Base-by-base conservation (phyloP, 2,113 vertebrate species). In the Gambusia affinis region DNA sequence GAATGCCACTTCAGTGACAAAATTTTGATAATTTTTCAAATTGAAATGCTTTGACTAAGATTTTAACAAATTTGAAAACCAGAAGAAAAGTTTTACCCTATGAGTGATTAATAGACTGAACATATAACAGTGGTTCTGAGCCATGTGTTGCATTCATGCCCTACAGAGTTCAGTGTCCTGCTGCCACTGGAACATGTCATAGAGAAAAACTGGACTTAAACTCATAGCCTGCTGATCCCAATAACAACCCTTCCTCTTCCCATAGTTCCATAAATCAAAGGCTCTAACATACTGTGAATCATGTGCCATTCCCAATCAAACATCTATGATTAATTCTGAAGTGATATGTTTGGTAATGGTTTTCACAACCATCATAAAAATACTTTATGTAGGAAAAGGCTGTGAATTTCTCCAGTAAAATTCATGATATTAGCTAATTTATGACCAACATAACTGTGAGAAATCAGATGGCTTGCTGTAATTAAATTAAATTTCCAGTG, bases 401-500 rank as follows among this genome's bases (percentile, higher is more conserved):
- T 57, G 51, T 57, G 51, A 57, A 57, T 57, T 57, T n/a, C 51
- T 57, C 51, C 51, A 57, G 22, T 57, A 57, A 57, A 57, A 24
- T 57, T 57, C 51, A 57, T 54, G 51, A 54, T 57, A n/a, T 57
- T 57, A 57, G 51, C 51, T 57, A 24, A 57, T 57, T 47, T 57
- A 57, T 57, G 5, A n/a, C 22, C 24, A n/a, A n/a, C 51, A n/a
- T 57, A 22, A 57, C 22, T 57, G 51, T 57, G 51, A 57, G 24
- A 57, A n/a, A 22, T n/a, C 51, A 3, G 51, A 57, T 57, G 51
- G 51, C 22, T 57, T 24, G 51, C 10, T 8, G 51, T 57, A n/a
- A 57, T 57, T n/a, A 57, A n/a, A 57, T 57, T 8, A 57, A 8
- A 57, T 57, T 57, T n/a, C 24, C 51, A 57, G 7, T 11, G 24